Evolutionary conservation across 2,888 invertebrate species (phyloP), one percentile per base, ranked within the genome.

Genomic region (Aleiodes testaceus): DNA sequence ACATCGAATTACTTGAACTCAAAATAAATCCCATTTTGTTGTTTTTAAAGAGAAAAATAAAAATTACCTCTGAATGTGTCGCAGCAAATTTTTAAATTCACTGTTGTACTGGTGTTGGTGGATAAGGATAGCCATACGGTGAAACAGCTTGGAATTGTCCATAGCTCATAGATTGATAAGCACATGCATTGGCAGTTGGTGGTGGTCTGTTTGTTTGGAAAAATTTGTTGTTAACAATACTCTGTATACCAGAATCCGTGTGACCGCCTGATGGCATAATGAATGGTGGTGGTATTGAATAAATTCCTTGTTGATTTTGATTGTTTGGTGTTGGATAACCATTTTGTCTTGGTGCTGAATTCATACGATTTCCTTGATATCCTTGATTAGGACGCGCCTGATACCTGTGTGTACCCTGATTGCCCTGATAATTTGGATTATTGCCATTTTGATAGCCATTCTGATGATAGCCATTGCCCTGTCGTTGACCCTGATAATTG

Each of bases 71-170:
- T 70, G 12, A 55, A 61, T 64, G 75, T 77, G 75, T 82, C 78
- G 78, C 83, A 36, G 36, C 36, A 26, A 26, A 26, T 26, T 11
- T 36, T 3, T 0, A 36, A 36, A 6, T 85, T 91, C 93, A 94
- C 90, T 94, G 94, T 86, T 94, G 94, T 69, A 94, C 93, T 55
- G 93, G 91, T 44, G 93, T 90, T 87, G 87, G 93, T 82, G 88
- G 91, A 89, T 87, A 93, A 83, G 86, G 91, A 88, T 81, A 92
- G 86, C 88, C 88, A 86, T 92, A 93, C 7, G 92, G 90, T 84
- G 92, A 91, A 12, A 92, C 91, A 3, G 92, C 91, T 68, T 92
- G 91, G 86, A 92, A 92, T 86, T 93, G 93, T 67, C 92, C 91
- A 84, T 92, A 93, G 87, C 92, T 80, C 90, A 93, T 88, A 50